Evolutionary conservation across 2,113 vertebrate species (phyloP), one percentile per base, ranked within the genome.

Genomic region (Peromyscus leucopus): DNA sequence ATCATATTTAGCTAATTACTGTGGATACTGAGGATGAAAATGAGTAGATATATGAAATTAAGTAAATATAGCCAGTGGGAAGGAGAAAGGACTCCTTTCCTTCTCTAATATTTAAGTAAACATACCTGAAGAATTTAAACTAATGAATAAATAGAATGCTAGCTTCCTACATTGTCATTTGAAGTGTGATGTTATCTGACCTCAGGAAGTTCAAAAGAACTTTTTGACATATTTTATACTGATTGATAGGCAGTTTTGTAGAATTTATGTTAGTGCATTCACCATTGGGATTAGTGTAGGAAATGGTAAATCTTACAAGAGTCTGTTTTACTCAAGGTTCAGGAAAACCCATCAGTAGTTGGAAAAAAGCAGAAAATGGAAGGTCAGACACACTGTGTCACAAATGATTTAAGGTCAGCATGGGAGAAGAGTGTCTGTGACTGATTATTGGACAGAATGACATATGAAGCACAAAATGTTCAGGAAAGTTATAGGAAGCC

Each of bases 1-100:
- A 90, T 92, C 57, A 90, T 97, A 8, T 93, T 97, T 89, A 95
- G 42, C 31, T 96, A 95, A 93, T 97, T 96, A 96, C 28, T 96
- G n/a, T 71, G 85, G 96, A 92, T 75, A 90, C 28, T 72, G 93
- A 80, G 22, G 46, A 97, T 84, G 24, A 92, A 92, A 97, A 92
- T 80, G 72, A 95, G 72, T 88, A 96, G 95, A 59, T 88, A 33
- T 10, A 85, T 76, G n/a, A 96, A 96, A 85, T 95, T 88, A 95
- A 96, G 65, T 92, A 97, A 96, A 97, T 78, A 92, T 1, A 95
- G 19, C 19, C 88, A 88, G 51, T 95, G 51, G 57, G 84, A 96
- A 89, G 51, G 24, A 69, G 5, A 57, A 28, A 65, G 5, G n/a
- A 75, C 6, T 12, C 11, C 33, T 78, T 90, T 79, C 7, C 51